A percentile compares a stretch with the other conserved stretches of the same genome.
Conservation (phyloP, 2,797 vertebrate species). For the Acomys russatus region DNA sequence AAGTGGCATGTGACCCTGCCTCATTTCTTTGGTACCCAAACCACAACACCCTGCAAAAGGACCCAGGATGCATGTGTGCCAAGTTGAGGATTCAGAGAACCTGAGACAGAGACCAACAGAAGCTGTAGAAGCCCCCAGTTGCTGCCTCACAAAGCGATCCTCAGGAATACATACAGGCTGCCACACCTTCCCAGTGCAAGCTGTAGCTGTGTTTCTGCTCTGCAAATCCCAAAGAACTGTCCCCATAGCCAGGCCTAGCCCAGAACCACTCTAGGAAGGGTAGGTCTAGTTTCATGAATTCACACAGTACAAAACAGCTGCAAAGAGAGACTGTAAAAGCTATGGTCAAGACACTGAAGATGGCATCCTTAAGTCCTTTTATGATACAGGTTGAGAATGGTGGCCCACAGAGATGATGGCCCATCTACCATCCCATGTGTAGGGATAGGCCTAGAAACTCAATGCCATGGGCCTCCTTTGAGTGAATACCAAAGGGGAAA, state of each 20-base stretch:
- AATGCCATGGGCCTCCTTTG: not conserved
- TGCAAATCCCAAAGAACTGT: not conserved
- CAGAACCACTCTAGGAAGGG: not conserved
- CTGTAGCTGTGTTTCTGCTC: not conserved
- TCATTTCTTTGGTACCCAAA: not conserved
- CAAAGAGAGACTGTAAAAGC: not conserved
- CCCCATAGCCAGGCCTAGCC: not conserved
- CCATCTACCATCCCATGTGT: not conserved
- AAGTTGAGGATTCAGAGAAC: not conserved
- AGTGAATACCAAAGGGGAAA: not conserved
- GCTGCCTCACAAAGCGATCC: not conserved
- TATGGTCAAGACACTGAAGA: not conserved
- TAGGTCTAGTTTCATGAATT: not conserved
- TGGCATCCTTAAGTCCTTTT: not conserved
- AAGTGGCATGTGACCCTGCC: not conserved
- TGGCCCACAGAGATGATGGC: not conserved
- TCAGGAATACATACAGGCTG: rapidly evolving
- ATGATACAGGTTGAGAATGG: not conserved
- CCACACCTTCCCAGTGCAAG: not conserved
- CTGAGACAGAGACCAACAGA: not conserved
- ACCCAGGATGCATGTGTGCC: rapidly evolving
- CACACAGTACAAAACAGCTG: not conserved
- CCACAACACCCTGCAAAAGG: not conserved
- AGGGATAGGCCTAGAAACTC: not conserved
- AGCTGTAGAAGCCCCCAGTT: not conserved